Evolutionary conservation across 2,888 invertebrate species (phyloP), one percentile per base, ranked within the genome.

Genomic region (Fragum whitleyi): DNA sequence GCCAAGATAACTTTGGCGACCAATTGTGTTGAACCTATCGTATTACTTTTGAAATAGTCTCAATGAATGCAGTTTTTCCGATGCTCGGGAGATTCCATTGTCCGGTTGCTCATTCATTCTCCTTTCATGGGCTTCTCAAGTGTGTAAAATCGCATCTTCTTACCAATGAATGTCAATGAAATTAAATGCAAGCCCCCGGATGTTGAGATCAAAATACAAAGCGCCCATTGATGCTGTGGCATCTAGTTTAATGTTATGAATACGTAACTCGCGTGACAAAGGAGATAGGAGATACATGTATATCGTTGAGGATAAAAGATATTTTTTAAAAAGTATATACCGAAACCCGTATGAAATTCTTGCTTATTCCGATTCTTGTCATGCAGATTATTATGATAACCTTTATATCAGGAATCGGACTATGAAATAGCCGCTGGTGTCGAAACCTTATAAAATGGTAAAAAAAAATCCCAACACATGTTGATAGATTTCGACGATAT

Each of bases 121-220:
- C 62, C 28, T 23, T 26, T 57, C 57, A 57, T 57, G 57, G 57
- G 7, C 61, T 5, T 61, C 61, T 61, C 61, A 32, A 32, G 61
- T 61, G 32, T 1, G 61, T 32, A 29, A 32, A 19, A 32, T 29
- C 61, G 32, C 61, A 61, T 61, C 61, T 29, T n/a, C 61, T 61
- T 61, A 61, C 61, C 57, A 28, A 28, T 57, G 57, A 14, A 28
- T 23, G 26, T 28, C 57, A 32, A 32, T 32, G n/a, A 61, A 32
- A 65, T 65, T 39, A 39, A 65, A 65, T 65, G 42, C 65, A 65
- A 21, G 42, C 42, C 65, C 21, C 65, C 42, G 65, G 65, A 65
- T 36, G 26, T 65, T 21, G 14, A 23, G 62, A 42, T 42, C 42
- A 19, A 23, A 42, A 21, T 65, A 65, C 65, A 42, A 42, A 42